phyloP scores from a whole-genome alignment of 2,797 vertebrate species.

The Tachyglossus aculeatus region DNA sequence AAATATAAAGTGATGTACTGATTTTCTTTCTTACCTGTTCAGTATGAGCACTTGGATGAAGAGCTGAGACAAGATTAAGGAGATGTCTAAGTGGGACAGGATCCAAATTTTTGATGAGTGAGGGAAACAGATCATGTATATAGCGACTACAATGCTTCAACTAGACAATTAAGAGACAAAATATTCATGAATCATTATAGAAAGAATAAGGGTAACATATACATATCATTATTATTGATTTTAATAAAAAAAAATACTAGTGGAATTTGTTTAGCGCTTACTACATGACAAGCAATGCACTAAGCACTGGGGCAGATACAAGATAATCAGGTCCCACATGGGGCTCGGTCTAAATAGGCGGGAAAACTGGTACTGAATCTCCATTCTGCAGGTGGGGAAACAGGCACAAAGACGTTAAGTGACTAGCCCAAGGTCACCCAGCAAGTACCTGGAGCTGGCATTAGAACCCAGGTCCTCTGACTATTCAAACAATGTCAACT shows the following conservation, averaged over 20 bases:
- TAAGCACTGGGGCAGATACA: no score
- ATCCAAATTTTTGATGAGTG: constrained; percentile 97
- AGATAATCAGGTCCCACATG: no score
- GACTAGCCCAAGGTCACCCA: no score
- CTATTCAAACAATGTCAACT: not conserved
- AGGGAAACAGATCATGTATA: constrained; percentile 98
- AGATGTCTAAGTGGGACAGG: constrained; percentile 96
- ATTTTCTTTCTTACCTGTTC: constrained; percentile 85
- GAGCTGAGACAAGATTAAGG: constrained; percentile 93
- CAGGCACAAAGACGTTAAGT: no score
- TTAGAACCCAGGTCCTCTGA: no score
- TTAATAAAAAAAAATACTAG: not conserved
- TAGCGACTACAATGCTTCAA: constrained; percentile 98
- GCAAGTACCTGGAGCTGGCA: no score
- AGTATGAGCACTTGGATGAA: constrained; percentile 96
- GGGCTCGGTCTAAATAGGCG: no score
- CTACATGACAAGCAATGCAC: no score
- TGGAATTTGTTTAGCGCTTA: no score
- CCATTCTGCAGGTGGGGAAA: no score
- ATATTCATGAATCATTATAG: constrained; percentile 8
- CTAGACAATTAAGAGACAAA: constrained; percentile 67
- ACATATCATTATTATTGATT: not conserved
- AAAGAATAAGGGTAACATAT: constrained; percentile 4
- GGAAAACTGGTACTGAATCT: no score
- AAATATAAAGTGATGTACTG: not conserved